A percentile compares a stretch with the other conserved stretches of the same genome.
Conservation (phyloP, 92 coral and sea anemone species). For the Heliopora coerulea region DNA sequence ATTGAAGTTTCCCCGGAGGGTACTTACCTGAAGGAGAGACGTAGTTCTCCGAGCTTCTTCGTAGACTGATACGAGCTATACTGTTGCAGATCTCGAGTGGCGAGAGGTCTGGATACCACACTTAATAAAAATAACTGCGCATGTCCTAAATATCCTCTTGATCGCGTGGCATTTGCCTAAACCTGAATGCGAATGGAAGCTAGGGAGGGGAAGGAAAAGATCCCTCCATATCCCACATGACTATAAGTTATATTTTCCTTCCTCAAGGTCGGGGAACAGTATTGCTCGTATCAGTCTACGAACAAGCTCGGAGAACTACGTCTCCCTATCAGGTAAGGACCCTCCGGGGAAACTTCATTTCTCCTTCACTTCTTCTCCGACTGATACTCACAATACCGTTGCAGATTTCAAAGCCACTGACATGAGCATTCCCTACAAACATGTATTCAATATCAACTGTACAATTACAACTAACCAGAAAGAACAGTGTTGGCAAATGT, state of each 20-base stretch:
- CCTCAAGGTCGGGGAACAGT: slow-evolving; percentile 33
- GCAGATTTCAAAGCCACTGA: slow-evolving; percentile 22
- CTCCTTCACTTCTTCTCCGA: slow-evolving; percentile 40
- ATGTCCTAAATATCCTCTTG: background rate
- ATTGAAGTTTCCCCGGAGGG: slow-evolving; percentile 55
- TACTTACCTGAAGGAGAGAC: slow-evolving; percentile 11
- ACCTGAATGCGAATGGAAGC: background rate
- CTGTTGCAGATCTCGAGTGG: slow-evolving; percentile 11
- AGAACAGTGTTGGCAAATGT: no score
- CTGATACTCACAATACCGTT: slow-evolving; percentile 19
- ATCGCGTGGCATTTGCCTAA: background rate
- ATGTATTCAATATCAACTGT: no score
- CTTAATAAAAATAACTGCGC: background rate
- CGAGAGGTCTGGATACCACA: slow-evolving; percentile 23
- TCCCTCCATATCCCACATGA: background rate
- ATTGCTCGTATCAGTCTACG: slow-evolving; percentile 41
- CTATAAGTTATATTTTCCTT: background rate
- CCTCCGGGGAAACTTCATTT: slow-evolving; percentile 44
- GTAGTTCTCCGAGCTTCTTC: slow-evolving; percentile 2
- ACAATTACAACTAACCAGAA: no score
- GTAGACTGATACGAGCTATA: slow-evolving; percentile 20
- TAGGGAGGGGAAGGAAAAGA: background rate
- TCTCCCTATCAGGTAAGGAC: slow-evolving; percentile 19
- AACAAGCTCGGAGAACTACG: slow-evolving; percentile 9
- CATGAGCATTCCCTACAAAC: no score